Conservation (phyloP, 2,797 vertebrate genomes). For the Alfaro cultratus region DNA sequence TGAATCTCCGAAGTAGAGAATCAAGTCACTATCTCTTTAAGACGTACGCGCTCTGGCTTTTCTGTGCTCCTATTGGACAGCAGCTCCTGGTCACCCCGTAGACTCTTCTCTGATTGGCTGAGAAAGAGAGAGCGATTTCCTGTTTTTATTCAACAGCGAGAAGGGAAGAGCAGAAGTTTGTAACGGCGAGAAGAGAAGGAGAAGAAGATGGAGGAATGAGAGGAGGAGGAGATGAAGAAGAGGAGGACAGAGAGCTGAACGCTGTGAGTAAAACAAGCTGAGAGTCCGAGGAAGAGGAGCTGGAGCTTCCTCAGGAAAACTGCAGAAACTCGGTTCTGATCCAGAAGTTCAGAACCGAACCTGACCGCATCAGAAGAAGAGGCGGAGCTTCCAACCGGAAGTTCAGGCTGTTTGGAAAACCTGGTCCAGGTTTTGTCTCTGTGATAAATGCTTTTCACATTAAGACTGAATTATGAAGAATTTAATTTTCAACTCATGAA, state of each 20-base stretch:
- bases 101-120: conserved; percentile 75
- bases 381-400: background rate
- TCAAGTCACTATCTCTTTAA: conserved; percentile 69
- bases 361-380: background rate
- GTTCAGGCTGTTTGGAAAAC: background rate
- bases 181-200: background rate
- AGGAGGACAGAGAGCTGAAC: background rate
- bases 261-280: background rate
- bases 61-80: conserved; percentile 39
- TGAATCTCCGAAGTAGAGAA: background rate
- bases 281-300: background rate
- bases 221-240: background rate
- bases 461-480: background rate
- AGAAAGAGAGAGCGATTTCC: conserved; percentile 46
- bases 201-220: background rate
- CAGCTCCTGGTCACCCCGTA: conserved; percentile 26
- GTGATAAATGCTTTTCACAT: background rate
- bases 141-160: conserved; percentile 1
- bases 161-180: background rate
- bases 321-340: background rate
- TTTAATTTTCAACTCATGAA: background rate
- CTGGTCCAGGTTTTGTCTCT: too few relatives aligned
- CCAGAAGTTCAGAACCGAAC: background rate
- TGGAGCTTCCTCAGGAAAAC: background rate
- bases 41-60: conserved; percentile 25